Base-by-base conservation (phyloP, 2,797 vertebrate genomes). In the Molossus molossus region DNA sequence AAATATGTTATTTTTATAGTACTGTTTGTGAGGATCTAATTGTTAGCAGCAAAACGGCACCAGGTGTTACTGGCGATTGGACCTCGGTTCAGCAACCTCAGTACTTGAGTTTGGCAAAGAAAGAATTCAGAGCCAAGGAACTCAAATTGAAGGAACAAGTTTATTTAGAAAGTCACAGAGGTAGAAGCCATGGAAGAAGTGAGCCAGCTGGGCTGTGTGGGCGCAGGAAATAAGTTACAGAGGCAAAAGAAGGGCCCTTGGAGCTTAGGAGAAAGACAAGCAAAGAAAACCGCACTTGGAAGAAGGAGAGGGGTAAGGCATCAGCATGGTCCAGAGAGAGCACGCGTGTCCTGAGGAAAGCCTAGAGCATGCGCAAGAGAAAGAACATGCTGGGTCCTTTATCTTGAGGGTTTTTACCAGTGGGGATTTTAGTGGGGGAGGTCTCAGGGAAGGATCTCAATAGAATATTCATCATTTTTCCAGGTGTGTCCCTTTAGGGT, bases 1-100 rank as follows among this genome's bases (percentile, higher is more conserved):
- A 76, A 87, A 13, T 53, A 79, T 40, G 37, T 62, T 76, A 80
- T 76, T 92, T 96, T 84, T 85, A 80, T n/a, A 84, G 40, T 33
- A 13, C 14, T 77, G 4, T 76, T 89, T 91, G 45, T 84, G 33
- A 85, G 55, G 53, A 70, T 91, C 60, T 81, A 72, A 40, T 23
- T 6, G 21, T 40, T 23, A 40, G 69, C 69, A 3, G 69, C 23
- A 20, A 70, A 70, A 40, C 11, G 40, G 37, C 69, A 40, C 37
- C 40, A 70, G 37, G 40, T 20, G 21, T 40, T 70, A 40, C 69
- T 40, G 37, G 69, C 5, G 10, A 70, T 40, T 40, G 37, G 69
- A 23, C 21, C 69, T 70, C 21, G 69, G 69, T 70, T 70, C 20
- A 23, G 69, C 37, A 70, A 40, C 37, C 69, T 70, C 23, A 21